phyloP scores from a whole-genome alignment of 2,797 vertebrate species.

The Sparus aurata region DNA sequence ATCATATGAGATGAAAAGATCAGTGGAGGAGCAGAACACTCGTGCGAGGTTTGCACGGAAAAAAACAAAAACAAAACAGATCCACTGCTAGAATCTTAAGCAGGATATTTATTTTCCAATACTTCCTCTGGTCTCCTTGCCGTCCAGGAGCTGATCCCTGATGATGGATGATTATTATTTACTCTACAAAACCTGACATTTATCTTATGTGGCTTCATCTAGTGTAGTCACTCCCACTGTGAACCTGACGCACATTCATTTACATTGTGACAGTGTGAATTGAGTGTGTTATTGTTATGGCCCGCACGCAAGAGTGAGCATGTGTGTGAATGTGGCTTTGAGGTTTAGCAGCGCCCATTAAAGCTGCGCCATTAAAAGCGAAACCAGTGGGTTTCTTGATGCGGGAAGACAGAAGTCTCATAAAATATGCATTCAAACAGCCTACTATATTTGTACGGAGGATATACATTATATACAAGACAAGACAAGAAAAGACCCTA shows the following conservation, averaged over 20 bases:
- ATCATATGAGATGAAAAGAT: slow-evolving; percentile 61
- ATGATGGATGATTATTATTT: slow-evolving; percentile 65
- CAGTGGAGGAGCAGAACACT: slow-evolving; percentile 34
- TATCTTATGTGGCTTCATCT: slow-evolving; percentile 53
- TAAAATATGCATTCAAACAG: slow-evolving; percentile 60
- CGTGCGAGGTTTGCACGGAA: slow-evolving; percentile 16
- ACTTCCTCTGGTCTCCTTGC: slow-evolving; percentile 7
- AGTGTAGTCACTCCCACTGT: slow-evolving; percentile 35
- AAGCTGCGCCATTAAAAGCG: slow-evolving; percentile 22
- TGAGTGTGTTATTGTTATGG: slow-evolving; percentile 54
- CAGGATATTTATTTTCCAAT: slow-evolving; percentile 46
- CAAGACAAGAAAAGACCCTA: slow-evolving; percentile 16
- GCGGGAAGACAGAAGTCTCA: slow-evolving; percentile 49
- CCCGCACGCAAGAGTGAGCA: slow-evolving; percentile 19
- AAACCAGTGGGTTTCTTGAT: slow-evolving; percentile 41
- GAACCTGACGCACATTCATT: slow-evolving; percentile 43
- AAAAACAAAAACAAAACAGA: slow-evolving; percentile 19
- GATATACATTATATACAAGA: slow-evolving; percentile 14
- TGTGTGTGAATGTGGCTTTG: slow-evolving; percentile 35
- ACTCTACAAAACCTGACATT: slow-evolving; percentile 55
- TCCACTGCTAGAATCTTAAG: slow-evolving; percentile 51
- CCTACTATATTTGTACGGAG: slow-evolving; percentile 17
- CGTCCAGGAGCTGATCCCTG: slow-evolving; percentile 33
- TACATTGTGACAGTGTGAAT: slow-evolving; percentile 51
- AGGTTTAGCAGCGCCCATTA: slow-evolving; percentile 35